phyloP scores from a whole-genome alignment of 2,113 vertebrate genomes.

The Albula goreensis region DNA sequence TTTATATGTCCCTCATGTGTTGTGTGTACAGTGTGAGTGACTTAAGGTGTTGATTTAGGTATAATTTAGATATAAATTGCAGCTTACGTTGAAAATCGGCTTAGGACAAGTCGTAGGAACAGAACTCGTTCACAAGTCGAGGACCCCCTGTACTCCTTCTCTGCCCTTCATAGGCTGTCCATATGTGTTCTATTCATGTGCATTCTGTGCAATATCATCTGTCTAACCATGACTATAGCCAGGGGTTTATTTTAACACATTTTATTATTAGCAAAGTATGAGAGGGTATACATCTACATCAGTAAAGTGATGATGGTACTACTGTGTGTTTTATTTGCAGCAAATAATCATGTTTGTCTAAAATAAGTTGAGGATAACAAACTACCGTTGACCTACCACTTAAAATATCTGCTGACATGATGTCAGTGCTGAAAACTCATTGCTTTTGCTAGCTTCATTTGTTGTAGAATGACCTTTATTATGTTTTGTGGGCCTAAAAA shows the following conservation, averaged over 20 bases:
- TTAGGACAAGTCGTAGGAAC: too few species aligned
- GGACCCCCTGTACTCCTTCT: not conserved
- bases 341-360: not conserved
- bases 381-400: slow-evolving; percentile 46
- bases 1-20: too few species aligned
- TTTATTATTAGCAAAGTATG: too few species aligned
- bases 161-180: not conserved
- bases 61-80: too few species aligned
- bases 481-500: slow-evolving; percentile 23
- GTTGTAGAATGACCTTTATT: slow-evolving; percentile 39
- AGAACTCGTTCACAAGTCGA: too few species aligned
- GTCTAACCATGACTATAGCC: too few species aligned
- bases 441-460: slow-evolving; percentile 36
- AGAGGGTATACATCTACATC: too few species aligned
- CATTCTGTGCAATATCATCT: not conserved
- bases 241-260: too few species aligned
- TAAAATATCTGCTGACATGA: slow-evolving; percentile 52
- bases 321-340: not conserved
- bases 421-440: slow-evolving; percentile 46
- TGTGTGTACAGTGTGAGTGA: too few species aligned
- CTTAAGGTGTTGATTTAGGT: too few species aligned
- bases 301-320: not conserved
- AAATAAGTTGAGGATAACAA: slow-evolving; percentile 21
- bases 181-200: not conserved
- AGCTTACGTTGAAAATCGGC: too few species aligned